Evolutionary conservation across 2,888 invertebrate species (phyloP).

Genomic region (Suillia variegata): DNA sequence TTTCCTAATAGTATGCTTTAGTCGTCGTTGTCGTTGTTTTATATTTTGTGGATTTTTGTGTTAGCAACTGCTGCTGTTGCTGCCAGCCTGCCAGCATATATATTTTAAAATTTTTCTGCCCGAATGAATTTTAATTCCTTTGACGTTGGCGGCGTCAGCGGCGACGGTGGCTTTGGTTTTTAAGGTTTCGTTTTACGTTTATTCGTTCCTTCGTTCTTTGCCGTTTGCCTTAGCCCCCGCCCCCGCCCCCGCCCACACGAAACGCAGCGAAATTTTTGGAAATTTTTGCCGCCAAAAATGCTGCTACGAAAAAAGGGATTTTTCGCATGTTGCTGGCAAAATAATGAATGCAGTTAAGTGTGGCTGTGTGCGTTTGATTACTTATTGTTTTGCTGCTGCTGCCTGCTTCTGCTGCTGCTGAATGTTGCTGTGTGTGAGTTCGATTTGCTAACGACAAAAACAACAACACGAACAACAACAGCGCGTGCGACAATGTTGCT

Average conservation of each 20-base stretch:
- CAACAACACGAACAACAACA: too few species aligned
- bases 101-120: constrained; percentile 60
- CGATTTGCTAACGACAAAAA: constrained; percentile 19
- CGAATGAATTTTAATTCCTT: constrained; percentile 61
- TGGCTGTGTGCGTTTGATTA: constrained; percentile 11
- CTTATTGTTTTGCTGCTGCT: constrained; percentile 15
- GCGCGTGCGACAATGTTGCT: too few species aligned
- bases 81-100: constrained; percentile 37
- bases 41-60: constrained; percentile 1
- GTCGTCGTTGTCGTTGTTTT: not conserved
- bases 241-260: not conserved
- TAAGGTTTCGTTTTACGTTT: constrained; percentile 39
- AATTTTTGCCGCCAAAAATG: constrained; percentile 4
- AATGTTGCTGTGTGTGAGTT: constrained; percentile 13
- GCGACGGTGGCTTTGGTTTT: constrained; percentile 28
- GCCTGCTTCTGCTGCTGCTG: not conserved
- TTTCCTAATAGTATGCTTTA: too few species aligned
- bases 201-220: too few species aligned
- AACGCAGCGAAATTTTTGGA: not conserved
- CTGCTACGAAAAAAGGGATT: not conserved
- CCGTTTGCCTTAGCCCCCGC: not conserved
- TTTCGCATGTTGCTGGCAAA: not conserved
- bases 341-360: not conserved
- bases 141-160: too few species aligned
- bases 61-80: too few species aligned